phyloP scores from a whole-genome alignment of 2,113 vertebrate genomes.

The Oncorhynchus mykiss region DNA sequence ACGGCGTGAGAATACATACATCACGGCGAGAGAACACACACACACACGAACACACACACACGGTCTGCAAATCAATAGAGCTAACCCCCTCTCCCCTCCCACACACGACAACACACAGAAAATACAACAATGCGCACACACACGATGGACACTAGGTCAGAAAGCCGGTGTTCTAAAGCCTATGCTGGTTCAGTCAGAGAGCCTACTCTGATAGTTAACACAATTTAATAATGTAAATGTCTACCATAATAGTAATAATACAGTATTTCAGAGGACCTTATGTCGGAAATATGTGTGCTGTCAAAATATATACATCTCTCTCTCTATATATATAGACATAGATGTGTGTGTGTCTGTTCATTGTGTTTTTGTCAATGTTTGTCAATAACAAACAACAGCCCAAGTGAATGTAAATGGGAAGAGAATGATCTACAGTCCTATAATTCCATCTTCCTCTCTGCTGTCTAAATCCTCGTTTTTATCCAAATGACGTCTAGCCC shows the following conservation, averaged over 20 bases:
- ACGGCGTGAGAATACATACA: not conserved
- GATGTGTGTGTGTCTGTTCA: not conserved
- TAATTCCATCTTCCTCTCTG: too few species aligned
- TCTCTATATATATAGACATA: not conserved
- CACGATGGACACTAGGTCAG: not conserved
- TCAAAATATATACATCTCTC: not conserved
- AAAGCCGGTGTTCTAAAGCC: not conserved
- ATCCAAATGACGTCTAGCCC: not conserved
- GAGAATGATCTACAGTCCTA: too few species aligned
- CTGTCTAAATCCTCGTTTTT: too few species aligned
- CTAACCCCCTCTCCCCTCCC: not conserved
- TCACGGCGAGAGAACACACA: conserved; percentile 1
- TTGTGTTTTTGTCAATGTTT: not conserved
- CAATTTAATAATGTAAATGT: too few species aligned
- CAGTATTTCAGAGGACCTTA: too few species aligned
- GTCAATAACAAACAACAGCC: too few species aligned
- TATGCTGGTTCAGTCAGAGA: too few species aligned
- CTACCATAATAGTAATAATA: too few species aligned
- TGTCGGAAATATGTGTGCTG: not conserved
- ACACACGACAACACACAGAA: not conserved
- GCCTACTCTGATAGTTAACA: too few species aligned
- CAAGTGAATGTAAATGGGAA: too few species aligned
- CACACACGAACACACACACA: conserved; percentile 1
- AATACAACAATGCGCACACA: conserved; percentile 6
- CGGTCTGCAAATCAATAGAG: not conserved